Percentiles rank a stretch among this genome's conserved stretches.
Conservation (phyloP, 2,113 vertebrate genomes). For the Circaetus gallicus region DNA sequence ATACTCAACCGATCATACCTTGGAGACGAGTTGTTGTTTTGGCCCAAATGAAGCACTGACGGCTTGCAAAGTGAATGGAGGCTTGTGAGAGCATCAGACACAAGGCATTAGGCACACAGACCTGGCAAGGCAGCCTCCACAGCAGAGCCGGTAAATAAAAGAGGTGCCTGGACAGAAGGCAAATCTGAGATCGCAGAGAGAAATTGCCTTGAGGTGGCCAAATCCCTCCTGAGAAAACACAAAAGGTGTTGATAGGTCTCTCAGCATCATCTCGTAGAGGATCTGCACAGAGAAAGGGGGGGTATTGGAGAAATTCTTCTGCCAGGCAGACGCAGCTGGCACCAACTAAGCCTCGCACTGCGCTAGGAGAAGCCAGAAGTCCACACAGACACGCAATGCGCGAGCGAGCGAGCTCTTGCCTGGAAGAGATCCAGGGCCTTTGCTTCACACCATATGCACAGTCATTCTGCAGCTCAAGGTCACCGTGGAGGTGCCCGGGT, state of each 20-base stretch:
- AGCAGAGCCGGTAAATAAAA: neutral
- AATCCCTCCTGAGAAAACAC: slow-evolving; percentile 11
- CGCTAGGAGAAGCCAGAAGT: slow-evolving; percentile 2
- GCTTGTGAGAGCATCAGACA: neutral
- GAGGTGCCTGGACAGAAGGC: slow-evolving; percentile 1
- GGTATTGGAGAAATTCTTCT: slow-evolving; percentile 20
- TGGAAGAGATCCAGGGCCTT: slow-evolving; percentile 30
- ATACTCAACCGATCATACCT: slow-evolving; percentile 58
- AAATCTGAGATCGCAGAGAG: neutral
- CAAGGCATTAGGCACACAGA: neutral
- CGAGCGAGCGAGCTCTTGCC: neutral
- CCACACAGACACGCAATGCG: neutral
- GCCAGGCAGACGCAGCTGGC: slow-evolving; percentile 54
- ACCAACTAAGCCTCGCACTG: neutral
- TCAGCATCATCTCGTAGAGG: neutral
- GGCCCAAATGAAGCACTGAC: neutral
- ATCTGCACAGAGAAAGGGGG: neutral
- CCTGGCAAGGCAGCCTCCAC: neutral
- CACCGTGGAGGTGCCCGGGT: neutral
- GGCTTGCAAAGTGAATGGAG: neutral
- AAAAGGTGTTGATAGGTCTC: slow-evolving; percentile 28
- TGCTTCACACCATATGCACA: neutral
- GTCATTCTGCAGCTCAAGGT: slow-evolving; percentile 27
- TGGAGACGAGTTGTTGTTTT: slow-evolving; percentile 49
- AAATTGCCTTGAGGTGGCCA: slow-evolving; percentile 37